A percentile compares a stretch with the other conserved stretches of the same genome.
phyloP scores from a whole-genome alignment of 1,140 invertebrate species.

The Caenorhabditis inopinata region DNA sequence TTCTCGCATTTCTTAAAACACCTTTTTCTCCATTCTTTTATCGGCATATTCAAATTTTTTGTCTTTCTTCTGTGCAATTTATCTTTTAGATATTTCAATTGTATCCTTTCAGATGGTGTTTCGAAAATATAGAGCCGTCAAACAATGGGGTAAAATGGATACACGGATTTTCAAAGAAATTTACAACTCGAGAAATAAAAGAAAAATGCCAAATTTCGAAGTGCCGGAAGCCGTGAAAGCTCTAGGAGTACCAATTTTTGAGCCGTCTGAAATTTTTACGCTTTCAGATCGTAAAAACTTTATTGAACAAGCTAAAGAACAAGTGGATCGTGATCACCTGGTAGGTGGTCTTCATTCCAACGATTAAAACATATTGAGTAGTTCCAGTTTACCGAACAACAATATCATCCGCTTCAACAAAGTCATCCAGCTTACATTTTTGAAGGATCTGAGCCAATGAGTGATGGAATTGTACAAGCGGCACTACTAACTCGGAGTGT shows the following conservation, averaged over 20 bases:
- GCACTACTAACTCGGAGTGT: conserved; percentile 54
- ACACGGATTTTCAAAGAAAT: conserved; percentile 57
- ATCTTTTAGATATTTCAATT: neutral
- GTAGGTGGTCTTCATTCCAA: too few relatives aligned
- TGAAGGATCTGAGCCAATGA: conserved; percentile 37
- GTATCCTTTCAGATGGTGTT: conserved; percentile 48
- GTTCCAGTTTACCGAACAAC: neutral
- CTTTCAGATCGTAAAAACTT: neutral
- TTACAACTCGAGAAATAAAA: conserved; percentile 42
- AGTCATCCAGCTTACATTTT: conserved; percentile 37
- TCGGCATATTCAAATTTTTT: too few relatives aligned
- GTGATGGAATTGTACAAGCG: conserved; percentile 55
- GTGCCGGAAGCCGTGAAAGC: conserved; percentile 51
- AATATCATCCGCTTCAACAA: conserved; percentile 16
- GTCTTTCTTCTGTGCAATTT: too few relatives aligned
- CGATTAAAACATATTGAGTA: conserved; percentile 6
- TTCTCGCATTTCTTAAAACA: neutral
- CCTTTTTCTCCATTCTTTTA: too few relatives aligned
- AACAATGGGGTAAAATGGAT: conserved; percentile 55
- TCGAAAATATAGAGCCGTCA: conserved; percentile 50
- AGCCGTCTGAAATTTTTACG: conserved; percentile 3
- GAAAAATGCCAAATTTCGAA: conserved; percentile 46
- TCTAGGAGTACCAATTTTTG: neutral
- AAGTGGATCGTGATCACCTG: neutral
- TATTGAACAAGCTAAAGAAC: neutral